These are phyloP conservation scores for Pavo muticus DNA, from an alignment of 2,113 vertebrate species.

Conservation along the genomic window DNA sequence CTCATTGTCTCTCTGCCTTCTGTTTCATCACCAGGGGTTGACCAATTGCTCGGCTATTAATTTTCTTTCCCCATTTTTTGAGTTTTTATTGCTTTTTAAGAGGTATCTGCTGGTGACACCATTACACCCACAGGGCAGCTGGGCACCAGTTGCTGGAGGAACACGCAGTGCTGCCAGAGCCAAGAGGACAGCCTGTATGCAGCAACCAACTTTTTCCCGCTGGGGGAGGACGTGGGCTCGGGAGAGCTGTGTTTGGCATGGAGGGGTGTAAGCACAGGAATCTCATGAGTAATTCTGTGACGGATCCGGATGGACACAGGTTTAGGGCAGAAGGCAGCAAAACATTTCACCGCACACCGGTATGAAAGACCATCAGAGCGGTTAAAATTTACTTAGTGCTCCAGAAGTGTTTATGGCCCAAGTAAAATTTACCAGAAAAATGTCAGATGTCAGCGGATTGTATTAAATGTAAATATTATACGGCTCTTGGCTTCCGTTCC, in stretches of 20 bases:
- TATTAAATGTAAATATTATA: constrained; percentile 75
- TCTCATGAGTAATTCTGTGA: not conserved
- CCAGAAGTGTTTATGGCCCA: constrained; percentile 59
- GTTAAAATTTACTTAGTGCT: constrained; percentile 71
- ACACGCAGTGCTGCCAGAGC: accelerated
- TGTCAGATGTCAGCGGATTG: constrained; percentile 67
- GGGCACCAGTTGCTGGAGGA: not conserved
- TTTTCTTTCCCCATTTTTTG: not conserved
- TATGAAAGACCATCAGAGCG: not conserved
- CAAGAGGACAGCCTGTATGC: accelerated
- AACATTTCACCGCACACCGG: constrained; percentile 4
- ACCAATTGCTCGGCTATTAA: not conserved
- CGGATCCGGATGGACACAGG: not conserved
- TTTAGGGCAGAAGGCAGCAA: not conserved
- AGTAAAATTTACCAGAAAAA: constrained; percentile 71
- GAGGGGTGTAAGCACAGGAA: not conserved
- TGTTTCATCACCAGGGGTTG: not conserved
- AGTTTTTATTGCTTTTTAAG: not conserved
- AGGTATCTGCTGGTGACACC: not conserved
- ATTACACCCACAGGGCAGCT: not conserved
- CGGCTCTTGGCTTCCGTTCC: not conserved
- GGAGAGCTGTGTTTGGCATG: not conserved
- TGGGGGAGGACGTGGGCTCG: accelerated
- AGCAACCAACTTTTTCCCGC: not conserved
- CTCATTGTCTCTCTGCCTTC: not conserved